phyloP scores from a whole-genome alignment of 2,113 vertebrate genomes.

The Octodon degus region DNA sequence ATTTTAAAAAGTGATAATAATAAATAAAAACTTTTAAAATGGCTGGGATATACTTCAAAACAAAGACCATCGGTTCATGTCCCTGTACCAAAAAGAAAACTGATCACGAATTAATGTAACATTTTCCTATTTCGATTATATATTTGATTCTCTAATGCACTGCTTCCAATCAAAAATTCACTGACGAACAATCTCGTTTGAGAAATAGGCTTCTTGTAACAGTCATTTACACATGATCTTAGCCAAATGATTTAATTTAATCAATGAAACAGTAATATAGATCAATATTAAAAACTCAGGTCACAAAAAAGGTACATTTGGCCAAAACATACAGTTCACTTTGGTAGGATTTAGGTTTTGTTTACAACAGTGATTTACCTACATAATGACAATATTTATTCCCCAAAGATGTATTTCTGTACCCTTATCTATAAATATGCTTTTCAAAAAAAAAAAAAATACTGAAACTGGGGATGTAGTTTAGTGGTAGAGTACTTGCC shows the following conservation, averaged over 20 bases:
- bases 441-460: conserved; percentile 68
- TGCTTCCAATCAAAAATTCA: conserved; percentile 55
- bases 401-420: conserved; percentile 51
- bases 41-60: neutral
- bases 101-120: conserved; percentile 35
- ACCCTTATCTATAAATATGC: conserved; percentile 50
- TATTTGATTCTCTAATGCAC: conserved; percentile 42
- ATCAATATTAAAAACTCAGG: neutral
- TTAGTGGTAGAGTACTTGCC: neutral
- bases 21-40: neutral
- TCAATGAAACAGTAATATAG: neutral
- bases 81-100: neutral
- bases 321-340: conserved; percentile 41
- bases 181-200: conserved; percentile 25
- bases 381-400: conserved; percentile 43
- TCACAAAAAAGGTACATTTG: neutral
- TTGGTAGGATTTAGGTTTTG: conserved; percentile 24
- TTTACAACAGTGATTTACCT: conserved; percentile 39
- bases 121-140: conserved; percentile 43
- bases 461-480: neutral
- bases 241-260: neutral
- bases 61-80: neutral
- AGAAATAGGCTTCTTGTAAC: conserved; percentile 43
- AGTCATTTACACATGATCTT: neutral
- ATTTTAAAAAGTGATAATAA: neutral